phyloP scores from a whole-genome alignment of 2,113 vertebrate genomes.

The Isichthys henryi region DNA sequence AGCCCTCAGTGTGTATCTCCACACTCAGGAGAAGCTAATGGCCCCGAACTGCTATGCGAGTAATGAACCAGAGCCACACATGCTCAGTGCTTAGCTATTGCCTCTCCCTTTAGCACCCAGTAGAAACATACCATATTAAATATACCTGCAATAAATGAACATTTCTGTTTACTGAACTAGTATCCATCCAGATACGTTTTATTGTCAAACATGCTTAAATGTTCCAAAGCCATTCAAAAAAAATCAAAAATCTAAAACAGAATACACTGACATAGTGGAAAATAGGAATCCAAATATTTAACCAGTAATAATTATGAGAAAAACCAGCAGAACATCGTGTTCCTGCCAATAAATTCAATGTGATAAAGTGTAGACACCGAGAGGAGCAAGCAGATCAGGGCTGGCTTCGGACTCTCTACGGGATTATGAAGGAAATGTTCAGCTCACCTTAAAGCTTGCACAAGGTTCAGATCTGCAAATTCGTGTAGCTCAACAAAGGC shows the following conservation, averaged over 20 bases:
- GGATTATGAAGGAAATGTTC: background rate
- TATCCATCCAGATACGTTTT: background rate
- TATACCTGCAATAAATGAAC: background rate
- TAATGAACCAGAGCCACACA: background rate
- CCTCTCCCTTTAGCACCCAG: background rate
- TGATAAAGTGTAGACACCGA: background rate
- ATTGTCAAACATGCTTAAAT: background rate
- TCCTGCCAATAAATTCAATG: background rate
- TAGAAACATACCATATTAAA: background rate
- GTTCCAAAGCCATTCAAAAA: background rate
- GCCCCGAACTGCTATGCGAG: background rate
- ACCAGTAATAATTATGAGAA: background rate
- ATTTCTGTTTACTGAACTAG: background rate
- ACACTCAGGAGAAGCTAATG: background rate
- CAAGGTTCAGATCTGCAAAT: constrained; percentile 96
- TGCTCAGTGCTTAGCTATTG: background rate
- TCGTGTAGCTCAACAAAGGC: constrained; percentile 98
- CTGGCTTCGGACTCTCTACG: background rate
- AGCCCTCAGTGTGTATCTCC: background rate
- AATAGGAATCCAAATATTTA: background rate
- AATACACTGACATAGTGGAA: background rate
- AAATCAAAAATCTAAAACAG: background rate
- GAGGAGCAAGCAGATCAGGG: background rate
- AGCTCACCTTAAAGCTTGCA: constrained; percentile 89
- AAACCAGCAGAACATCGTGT: background rate